These are phyloP conservation scores for Harpegnathos saltator DNA, from an alignment of 1,140 invertebrate genomes.

Conservation along the genomic window DNA sequence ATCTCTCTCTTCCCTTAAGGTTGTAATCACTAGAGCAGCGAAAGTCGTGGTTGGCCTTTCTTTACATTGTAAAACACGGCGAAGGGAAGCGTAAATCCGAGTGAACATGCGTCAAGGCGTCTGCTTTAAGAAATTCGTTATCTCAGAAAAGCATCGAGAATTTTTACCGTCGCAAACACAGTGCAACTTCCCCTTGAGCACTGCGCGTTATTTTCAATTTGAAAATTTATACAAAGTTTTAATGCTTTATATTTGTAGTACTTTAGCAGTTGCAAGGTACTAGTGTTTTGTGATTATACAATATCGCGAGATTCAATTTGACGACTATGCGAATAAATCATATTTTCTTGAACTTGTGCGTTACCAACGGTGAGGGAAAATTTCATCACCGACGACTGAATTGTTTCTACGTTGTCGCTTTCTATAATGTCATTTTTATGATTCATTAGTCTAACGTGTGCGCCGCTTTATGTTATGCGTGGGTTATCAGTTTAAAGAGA, in stretches of 20 bases:
- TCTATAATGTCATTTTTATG: too few relatives aligned
- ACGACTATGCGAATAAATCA: too few relatives aligned
- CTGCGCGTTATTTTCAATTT: background rate
- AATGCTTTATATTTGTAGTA: background rate
- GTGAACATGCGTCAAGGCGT: background rate
- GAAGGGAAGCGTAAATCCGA: slow-evolving; percentile 2
- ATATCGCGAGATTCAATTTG: background rate
- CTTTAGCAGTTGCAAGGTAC: too few relatives aligned
- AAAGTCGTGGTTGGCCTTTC: slow-evolving; percentile 11
- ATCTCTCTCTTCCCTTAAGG: background rate
- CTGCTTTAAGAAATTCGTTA: background rate
- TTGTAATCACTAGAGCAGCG: slow-evolving; percentile 15
- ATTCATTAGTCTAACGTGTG: too few relatives aligned
- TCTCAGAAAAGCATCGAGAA: background rate
- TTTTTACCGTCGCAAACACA: background rate
- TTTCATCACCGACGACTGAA: too few relatives aligned
- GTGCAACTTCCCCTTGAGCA: background rate
- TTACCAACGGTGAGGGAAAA: too few relatives aligned
- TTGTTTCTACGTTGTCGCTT: too few relatives aligned
- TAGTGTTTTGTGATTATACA: background rate
- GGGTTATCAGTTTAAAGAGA: too few relatives aligned
- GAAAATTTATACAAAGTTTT: background rate
- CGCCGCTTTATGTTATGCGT: too few relatives aligned
- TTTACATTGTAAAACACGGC: slow-evolving; percentile 6
- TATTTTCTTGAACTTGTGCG: too few relatives aligned